Conservation (phyloP, 1,140 invertebrate species). For the Geopemphigus sp. region DNA sequence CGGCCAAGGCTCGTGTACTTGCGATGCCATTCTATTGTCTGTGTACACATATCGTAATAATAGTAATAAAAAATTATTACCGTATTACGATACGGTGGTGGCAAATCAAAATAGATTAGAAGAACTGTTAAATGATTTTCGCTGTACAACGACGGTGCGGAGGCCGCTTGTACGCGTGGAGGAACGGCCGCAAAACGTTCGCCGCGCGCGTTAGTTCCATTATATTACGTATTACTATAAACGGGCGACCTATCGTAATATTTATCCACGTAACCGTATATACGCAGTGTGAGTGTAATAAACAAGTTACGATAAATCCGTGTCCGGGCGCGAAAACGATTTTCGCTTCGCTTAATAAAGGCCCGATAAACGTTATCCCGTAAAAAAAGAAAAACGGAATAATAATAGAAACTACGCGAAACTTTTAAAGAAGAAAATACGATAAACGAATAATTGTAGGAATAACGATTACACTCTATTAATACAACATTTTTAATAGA, state of each 20-base stretch:
- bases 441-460: no score
- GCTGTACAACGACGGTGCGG: neutral
- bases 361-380: no score
- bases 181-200: no score
- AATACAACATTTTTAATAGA: no score
- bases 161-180: neutral
- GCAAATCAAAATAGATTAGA: neutral
- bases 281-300: neutral
- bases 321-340: neutral
- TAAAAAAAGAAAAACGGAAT: no score
- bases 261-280: neutral
- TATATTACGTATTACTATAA: neutral
- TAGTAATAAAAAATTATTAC: no score
- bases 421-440: no score
- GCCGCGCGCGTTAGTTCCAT: neutral
- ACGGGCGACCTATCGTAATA: neutral
- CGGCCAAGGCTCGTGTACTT: neutral
- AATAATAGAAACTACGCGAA: no score
- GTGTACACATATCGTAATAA: neutral
- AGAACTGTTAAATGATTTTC: slow-evolving; percentile 26
- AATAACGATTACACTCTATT: no score
- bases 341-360: neutral
- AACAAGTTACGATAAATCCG: no score
- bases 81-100: no score
- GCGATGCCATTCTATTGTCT: neutral